phyloP scores from a whole-genome alignment of 2,797 vertebrate species.

The Agapornis canus region DNA sequence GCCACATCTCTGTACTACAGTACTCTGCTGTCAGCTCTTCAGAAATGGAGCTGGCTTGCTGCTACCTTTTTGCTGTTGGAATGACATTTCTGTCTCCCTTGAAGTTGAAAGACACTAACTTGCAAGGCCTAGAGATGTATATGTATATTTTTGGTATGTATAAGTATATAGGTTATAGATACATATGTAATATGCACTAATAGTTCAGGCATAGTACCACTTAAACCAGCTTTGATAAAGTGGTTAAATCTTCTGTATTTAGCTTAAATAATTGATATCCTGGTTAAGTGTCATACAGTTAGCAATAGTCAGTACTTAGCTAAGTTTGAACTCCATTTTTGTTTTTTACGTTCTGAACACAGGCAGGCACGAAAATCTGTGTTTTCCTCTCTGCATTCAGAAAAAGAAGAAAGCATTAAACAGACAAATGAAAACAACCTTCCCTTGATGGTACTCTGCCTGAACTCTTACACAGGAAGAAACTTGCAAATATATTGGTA shows the following conservation, averaged over 20 bases:
- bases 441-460: background rate
- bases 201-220: background rate
- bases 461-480: background rate
- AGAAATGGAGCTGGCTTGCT: background rate
- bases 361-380: background rate
- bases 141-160: background rate
- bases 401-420: background rate
- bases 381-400: background rate
- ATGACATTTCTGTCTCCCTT: background rate
- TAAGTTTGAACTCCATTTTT: background rate
- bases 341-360: background rate
- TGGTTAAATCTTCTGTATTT: background rate
- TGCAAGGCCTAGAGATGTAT: background rate
- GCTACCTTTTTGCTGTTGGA: background rate
- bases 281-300: background rate
- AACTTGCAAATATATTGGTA: background rate
- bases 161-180: background rate
- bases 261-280: background rate
- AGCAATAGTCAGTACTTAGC: background rate
- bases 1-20: background rate
- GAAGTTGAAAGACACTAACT: background rate
- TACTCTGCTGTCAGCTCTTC: background rate
- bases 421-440: background rate
- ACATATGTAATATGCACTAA: background rate
- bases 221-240: background rate